phyloP scores from a whole-genome alignment of 2,113 vertebrate species.

The Mugil cephalus region DNA sequence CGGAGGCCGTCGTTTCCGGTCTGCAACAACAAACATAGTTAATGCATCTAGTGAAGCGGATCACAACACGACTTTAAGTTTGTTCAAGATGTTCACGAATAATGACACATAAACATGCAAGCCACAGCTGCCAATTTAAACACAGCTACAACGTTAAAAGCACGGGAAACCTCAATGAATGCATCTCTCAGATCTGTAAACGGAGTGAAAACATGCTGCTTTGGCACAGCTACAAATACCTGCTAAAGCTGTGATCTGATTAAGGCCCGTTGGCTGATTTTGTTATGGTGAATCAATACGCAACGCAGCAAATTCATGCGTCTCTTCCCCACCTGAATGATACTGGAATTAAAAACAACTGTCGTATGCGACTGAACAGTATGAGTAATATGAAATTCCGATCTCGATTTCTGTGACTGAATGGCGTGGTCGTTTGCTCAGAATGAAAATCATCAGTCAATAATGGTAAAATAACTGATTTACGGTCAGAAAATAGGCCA shows the following conservation, averaged over 20 bases:
- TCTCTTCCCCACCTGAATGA: neutral
- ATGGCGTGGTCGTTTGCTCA: slow-evolving; percentile 1
- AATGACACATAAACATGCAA: slow-evolving; percentile 14
- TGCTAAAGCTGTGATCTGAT: neutral
- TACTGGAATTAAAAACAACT: slow-evolving; percentile 18
- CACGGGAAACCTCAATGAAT: neutral
- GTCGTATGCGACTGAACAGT: slow-evolving; percentile 14
- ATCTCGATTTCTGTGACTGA: slow-evolving; percentile 43
- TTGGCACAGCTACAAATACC: too few relatives aligned
- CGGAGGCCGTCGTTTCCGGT: too few relatives aligned
- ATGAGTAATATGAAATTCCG: slow-evolving; percentile 68
- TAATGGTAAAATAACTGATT: slow-evolving; percentile 31
- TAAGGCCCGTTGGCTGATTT: neutral
- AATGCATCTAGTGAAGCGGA: too few relatives aligned
- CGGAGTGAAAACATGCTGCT: too few relatives aligned
- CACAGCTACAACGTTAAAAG: neutral
- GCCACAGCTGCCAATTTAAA: slow-evolving; percentile 17
- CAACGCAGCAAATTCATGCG: neutral
- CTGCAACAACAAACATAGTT: too few relatives aligned
- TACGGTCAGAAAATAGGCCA: slow-evolving; percentile 58
- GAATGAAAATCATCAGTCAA: slow-evolving; percentile 35
- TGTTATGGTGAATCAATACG: neutral
- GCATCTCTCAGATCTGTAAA: neutral
- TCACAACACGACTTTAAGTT: too few relatives aligned
- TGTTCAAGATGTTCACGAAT: neutral